These are phyloP conservation scores for Torymus texanus DNA, from an alignment of 2,888 invertebrate species.

Conservation along the genomic window DNA sequence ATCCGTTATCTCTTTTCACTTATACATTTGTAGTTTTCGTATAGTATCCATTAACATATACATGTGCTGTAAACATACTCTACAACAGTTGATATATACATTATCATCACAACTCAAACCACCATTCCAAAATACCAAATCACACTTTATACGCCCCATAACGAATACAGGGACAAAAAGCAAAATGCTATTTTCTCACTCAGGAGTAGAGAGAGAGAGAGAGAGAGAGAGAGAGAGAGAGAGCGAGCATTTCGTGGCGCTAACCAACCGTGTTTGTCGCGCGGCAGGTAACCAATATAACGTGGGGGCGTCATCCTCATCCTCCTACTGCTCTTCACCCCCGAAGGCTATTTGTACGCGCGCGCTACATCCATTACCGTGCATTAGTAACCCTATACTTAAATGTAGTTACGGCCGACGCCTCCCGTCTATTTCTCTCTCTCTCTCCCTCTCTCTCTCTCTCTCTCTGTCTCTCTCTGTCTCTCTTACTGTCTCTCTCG, in stretches of 20 bases:
- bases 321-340: not conserved
- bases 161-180: too few relatives aligned
- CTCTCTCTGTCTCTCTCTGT: conserved; percentile 19
- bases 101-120: too few relatives aligned
- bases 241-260: conserved; percentile 33
- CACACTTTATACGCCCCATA: too few relatives aligned
- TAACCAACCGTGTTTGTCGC: conserved; percentile 41
- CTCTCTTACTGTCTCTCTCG: conserved; percentile 29
- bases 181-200: conserved; percentile 25
- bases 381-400: conserved; percentile 55
- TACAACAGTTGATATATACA: too few relatives aligned
- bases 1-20: too few relatives aligned
- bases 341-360: conserved; percentile 31
- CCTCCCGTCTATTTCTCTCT: conserved; percentile 17
- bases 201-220: too few relatives aligned
- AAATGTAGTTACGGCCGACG: conserved; percentile 32
- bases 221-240: not conserved
- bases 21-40: too few relatives aligned
- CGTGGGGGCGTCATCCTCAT: not conserved
- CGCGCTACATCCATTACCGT: conserved; percentile 44
- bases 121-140: too few relatives aligned
- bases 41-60: too few relatives aligned
- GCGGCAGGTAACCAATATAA: conserved; percentile 33
- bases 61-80: too few relatives aligned
- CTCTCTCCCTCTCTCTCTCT: conserved; percentile 25